Percentiles rank a stretch among this genome's conserved stretches.
Evolutionary conservation across 2,113 vertebrate genomes (phyloP).

Genomic region (Platysteira castanea): DNA sequence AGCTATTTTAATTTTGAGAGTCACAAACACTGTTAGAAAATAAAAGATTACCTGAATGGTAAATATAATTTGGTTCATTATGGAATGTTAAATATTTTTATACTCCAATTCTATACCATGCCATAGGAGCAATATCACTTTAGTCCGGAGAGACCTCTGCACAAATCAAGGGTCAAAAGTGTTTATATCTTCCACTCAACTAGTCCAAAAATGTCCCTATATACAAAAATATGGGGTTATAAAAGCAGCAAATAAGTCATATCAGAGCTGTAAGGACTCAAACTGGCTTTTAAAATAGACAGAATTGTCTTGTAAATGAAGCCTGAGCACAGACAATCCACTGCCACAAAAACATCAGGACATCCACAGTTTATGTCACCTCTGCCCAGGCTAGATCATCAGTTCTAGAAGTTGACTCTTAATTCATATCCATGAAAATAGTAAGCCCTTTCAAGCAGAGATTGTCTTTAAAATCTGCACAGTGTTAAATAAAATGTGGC

Average conservation of each 20-base stretch:
- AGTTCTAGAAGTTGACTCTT: not conserved
- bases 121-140: not conserved
- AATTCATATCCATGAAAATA: not conserved
- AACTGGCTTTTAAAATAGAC: not conserved
- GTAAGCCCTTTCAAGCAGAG: not conserved
- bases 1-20: constrained; percentile 46
- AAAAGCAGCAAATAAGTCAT: not conserved
- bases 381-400: not conserved
- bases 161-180: not conserved
- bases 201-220: not conserved
- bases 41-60: not conserved
- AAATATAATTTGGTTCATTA: not conserved
- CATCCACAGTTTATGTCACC: not conserved
- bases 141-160: not conserved
- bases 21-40: constrained; percentile 40
- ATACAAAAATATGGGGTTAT: not conserved
- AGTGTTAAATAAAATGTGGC: not conserved
- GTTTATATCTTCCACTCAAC: not conserved
- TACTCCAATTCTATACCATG: not conserved
- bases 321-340: not conserved
- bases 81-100: not conserved
- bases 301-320: not conserved
- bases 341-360: not conserved
- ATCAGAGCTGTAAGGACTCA: not conserved
- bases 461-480: not conserved